A percentile compares a stretch with the other conserved stretches of the same genome.
Evolutionary conservation across 2,113 vertebrate species (phyloP).

Genomic region (Bambusicola thoracicus): DNA sequence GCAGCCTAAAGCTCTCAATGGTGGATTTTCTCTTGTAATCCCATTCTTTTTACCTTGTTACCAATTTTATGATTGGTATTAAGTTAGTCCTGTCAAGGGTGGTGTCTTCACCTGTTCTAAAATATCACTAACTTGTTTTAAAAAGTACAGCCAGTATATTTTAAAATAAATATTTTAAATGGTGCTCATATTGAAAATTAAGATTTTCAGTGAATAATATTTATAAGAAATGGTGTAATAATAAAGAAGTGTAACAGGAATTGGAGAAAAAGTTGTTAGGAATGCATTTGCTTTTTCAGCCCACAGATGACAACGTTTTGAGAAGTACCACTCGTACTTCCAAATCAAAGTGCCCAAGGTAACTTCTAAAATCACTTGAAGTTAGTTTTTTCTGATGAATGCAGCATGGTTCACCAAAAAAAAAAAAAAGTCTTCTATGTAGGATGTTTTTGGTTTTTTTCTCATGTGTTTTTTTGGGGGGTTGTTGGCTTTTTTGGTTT

Average conservation of each 20-base stretch:
- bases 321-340: neutral
- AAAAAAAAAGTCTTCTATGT: neutral
- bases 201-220: neutral
- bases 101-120: neutral
- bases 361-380: neutral
- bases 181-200: neutral
- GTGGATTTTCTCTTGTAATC: neutral
- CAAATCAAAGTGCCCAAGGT: neutral
- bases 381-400: neutral
- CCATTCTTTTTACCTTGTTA: neutral
- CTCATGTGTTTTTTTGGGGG: neutral
- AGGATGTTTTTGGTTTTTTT: neutral
- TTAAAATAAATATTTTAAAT: neutral
- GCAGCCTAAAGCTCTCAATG: neutral
- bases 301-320: neutral
- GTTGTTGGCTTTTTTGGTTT: neutral
- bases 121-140: neutral
- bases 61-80: neutral
- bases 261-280: neutral
- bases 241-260: neutral
- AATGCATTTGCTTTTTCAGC: neutral
- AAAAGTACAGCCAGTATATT: neutral
- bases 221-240: neutral
- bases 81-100: constrained; percentile 8
- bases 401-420: neutral